These are phyloP conservation scores for Plebejus argus DNA, from an alignment of 2,888 invertebrate genomes.

Conservation along the genomic window DNA sequence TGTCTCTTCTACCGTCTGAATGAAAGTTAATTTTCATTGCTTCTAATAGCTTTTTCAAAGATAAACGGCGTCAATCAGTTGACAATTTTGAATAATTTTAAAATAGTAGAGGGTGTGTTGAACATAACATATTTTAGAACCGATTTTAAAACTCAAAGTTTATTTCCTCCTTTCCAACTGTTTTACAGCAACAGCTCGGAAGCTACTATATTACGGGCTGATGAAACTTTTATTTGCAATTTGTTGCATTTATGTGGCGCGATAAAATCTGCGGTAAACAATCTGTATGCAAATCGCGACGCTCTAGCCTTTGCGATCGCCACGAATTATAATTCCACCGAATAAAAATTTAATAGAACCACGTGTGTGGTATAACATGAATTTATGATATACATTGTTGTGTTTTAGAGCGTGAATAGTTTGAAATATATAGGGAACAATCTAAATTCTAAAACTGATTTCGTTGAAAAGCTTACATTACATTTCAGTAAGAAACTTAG, in stretches of 20 bases:
- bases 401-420: not conserved
- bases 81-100: too few species aligned
- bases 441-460: too few species aligned
- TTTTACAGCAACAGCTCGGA: not conserved
- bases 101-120: too few species aligned
- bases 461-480: too few species aligned
- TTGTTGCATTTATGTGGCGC: constrained; percentile 28
- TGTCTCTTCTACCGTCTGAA: too few species aligned
- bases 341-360: not conserved
- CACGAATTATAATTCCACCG: constrained; percentile 1
- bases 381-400: not conserved
- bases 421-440: not conserved
- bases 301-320: constrained; percentile 25
- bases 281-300: constrained; percentile 30
- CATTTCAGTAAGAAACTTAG: not conserved
- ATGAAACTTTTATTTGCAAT: constrained; percentile 29
- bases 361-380: not conserved
- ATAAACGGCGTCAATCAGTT: too few species aligned
- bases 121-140: too few species aligned
- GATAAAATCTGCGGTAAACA: constrained; percentile 28
- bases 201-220: not conserved
- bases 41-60: too few species aligned
- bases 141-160: too few species aligned
- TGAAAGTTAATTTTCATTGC: too few species aligned
- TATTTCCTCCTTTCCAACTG: not conserved